phyloP scores from a whole-genome alignment of 2,113 vertebrate species.

The Egretta garzetta region DNA sequence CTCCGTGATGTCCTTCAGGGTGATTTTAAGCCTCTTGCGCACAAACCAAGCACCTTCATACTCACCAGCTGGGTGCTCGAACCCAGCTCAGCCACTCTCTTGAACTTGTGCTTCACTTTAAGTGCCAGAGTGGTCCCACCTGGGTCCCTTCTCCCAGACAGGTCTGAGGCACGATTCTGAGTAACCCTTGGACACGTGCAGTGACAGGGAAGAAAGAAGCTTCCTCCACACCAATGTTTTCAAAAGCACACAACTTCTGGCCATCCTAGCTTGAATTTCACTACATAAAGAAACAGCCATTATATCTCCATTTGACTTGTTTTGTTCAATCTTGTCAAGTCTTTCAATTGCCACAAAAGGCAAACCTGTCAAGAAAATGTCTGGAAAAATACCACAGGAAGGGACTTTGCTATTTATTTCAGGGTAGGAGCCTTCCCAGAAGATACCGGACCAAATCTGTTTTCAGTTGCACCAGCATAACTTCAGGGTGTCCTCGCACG shows the following conservation, averaged over 20 bases:
- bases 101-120: background rate
- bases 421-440: background rate
- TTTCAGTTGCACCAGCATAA: background rate
- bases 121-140: accelerated
- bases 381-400: background rate
- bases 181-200: background rate
- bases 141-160: background rate
- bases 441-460: background rate
- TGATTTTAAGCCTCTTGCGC: background rate
- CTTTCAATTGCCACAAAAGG: background rate
- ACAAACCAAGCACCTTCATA: accelerated
- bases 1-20: background rate
- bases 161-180: background rate
- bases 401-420: background rate
- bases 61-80: background rate
- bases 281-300: background rate
- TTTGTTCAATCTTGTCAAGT: background rate
- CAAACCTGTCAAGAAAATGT: background rate
- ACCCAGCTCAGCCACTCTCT: background rate
- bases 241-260: background rate
- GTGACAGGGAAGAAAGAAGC: background rate
- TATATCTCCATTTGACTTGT: background rate
- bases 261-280: background rate
- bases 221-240: background rate
- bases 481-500: background rate